A percentile compares a stretch with the other conserved stretches of the same genome.
These are phyloP conservation scores for Petaurus breviceps DNA, from an alignment of 2,113 vertebrate genomes.

Conservation along the genomic window DNA sequence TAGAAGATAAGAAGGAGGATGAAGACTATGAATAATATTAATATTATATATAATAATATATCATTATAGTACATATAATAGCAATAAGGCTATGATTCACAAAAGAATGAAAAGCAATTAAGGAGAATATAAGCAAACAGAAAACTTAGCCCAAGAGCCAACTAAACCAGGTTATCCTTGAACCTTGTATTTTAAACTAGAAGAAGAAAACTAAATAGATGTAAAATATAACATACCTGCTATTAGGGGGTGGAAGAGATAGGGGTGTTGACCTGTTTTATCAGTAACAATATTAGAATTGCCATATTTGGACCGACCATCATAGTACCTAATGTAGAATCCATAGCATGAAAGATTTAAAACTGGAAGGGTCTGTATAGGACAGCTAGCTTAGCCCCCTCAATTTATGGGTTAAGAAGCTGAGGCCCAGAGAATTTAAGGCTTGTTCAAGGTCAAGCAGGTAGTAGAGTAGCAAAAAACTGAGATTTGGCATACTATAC, in stretches of 20 bases:
- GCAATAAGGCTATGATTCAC: too few species aligned
- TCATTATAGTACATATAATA: too few species aligned
- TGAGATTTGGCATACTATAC: background rate
- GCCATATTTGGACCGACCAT: background rate
- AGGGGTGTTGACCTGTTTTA: background rate
- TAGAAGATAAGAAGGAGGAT: background rate
- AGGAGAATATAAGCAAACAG: too few species aligned
- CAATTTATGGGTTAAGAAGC: background rate
- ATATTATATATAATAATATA: too few species aligned
- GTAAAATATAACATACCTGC: background rate
- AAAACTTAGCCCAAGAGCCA: background rate
- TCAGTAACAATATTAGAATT: background rate
- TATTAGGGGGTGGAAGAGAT: background rate
- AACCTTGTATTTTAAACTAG: background rate
- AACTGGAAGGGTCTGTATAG: background rate
- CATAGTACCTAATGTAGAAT: background rate
- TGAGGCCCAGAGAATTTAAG: background rate
- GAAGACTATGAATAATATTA: background rate
- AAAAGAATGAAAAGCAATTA: too few species aligned
- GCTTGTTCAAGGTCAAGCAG: background rate
- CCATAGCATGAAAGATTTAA: background rate
- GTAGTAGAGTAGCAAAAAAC: background rate
- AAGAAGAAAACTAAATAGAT: background rate
- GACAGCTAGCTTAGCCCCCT: background rate
- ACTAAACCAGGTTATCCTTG: background rate